Evolutionary conservation across 2,113 vertebrate species (phyloP), one percentile per base, ranked within the genome.

Genomic region (Microcebus lehilahytsara): DNA sequence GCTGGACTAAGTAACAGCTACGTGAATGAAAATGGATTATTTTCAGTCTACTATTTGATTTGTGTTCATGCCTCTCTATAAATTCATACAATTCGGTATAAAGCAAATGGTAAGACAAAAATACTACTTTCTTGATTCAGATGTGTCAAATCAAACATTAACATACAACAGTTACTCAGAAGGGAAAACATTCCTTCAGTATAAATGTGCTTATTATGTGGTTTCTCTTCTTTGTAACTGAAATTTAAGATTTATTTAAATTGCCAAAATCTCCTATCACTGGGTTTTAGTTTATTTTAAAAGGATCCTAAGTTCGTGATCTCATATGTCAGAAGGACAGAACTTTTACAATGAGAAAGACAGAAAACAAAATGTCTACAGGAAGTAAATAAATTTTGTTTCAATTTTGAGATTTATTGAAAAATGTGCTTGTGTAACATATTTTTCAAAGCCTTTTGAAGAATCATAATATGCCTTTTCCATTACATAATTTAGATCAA

Each of bases 391-490:
- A 92, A 83, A 91, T 89, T 95, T 81, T 94, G 53, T 93, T 71
- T 95, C 75, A 97, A 96, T 85, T 93, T 96, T 92, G 66, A 96
- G 66, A 94, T 96, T 95, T 97, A 85, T 81, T 79, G 58, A 89
- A 94, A 97, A 96, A 94, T 79, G 46, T 7, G 88, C 85, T 91
- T 72, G 30, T 60, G 16, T 20, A 85, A 49, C 72, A 71, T 81
- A 96, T 87, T 96, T 95, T 88, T 80, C 80, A 90, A 95, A 95
- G 62, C 5, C 74, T 74, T 97, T 91, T 72, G 95, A 97, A 96
- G 92, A 97, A 98, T 93, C 96, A 98, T 98, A 93, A 96, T 83
- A 97, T 75, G 87, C 14, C 79, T 97, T 96, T 90, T 56, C 37
- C 42, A 95, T 95, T 91, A 96, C 88, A 97, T 16, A 96, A 56